Base-by-base conservation (phyloP, 2,797 vertebrate genomes). In the Geotria australis region DNA sequence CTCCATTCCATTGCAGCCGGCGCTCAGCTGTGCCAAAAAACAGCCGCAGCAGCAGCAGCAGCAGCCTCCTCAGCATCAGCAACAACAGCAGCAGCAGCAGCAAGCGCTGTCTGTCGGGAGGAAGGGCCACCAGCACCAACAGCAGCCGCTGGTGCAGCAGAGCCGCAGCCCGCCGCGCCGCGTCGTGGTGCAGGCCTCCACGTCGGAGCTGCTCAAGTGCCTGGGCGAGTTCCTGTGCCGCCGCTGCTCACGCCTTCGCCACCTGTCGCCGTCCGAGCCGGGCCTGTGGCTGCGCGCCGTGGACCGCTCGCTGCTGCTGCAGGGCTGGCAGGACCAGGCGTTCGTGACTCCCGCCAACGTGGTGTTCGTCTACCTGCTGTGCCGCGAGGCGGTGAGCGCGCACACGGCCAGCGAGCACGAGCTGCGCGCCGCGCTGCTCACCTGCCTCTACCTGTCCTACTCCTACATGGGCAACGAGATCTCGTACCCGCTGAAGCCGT, bases 251-350 rank as follows among this genome's bases (percentile, higher is more conserved):
- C 72, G 73, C 2, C 72, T 81, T 15, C 75, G 75, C 68, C 75
- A 69, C 2, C 69, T 81, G 48, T 73, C 74, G 0, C 76, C 78
- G 0, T 70, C 73, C 0, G 76, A 80, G 62, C 76, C 77, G 0
- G 74, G 76, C 46, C 69, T 80, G 10, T 81, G 78, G 78, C 63
- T 81, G 12, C 70, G 76, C 3, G 72, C 74, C 1, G 78, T 81
- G 47, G 78, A 81, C 66, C 77, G 78, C 46, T 74, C 78, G 1
- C 68, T 81, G 57, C 71, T 81, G 56, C 70, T 81, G 57, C 78
- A 81, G 61, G 78, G 78, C 57, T 81, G 78, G 78, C 78, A 81
- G 70, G 78, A 81, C 69, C 78, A 80, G 67, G 78, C 76, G 64
- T 81, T 81, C 10, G 75, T 81, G 62, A 81, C 78, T 1, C 78